Evolutionary conservation across 1,140 invertebrate species (phyloP), one percentile per base, ranked within the genome.

Genomic region (Eumeta japonica): DNA sequence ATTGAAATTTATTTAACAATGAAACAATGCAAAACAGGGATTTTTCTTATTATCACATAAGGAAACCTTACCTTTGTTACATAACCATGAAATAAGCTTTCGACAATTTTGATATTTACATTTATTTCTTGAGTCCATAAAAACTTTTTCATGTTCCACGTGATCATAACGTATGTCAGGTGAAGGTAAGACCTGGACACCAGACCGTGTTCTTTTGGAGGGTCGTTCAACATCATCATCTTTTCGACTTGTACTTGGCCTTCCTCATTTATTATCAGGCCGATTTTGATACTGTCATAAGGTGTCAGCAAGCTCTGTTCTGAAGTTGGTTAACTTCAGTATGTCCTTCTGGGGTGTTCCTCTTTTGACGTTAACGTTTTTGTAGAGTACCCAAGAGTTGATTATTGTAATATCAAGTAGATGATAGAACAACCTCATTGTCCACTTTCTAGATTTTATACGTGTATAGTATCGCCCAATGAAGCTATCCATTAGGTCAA

Each of bases 361-460:
- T 48, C 48, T 55, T 36, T 30, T 20, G 46, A 30, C 46, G 33
- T 45, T 49, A 37, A 52, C 45, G 31, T 58, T 55, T 47, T 56
- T 55, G 39, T 50, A 58, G 10, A 52, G 35, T 39, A 55, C 41
- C 52, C 55, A 58, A 30, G 53, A 28, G 43, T 55, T 52, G 20
- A 55, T 50, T 20, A 55, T 43, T 38, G 52, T 54, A 43, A 73
- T 43, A 45, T 76, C 65, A 20, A 79, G 38, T n/a, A 76, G 45
- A 43, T 76, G 67, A 35, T 62, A 71, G 49, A 77, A 73, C 15
- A 78, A 45, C 37, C 66, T 39, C n/a, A 56, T 47, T 45, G 63
- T 58, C 59, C 63, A 75, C 48, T 72, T 63, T 49, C 52, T 50
- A 52, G 50, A 50, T 37, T 52, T 58, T 36, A 65, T 56, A 43